phyloP scores from a whole-genome alignment of 1,140 invertebrate genomes.

The Nephotettix cincticeps region DNA sequence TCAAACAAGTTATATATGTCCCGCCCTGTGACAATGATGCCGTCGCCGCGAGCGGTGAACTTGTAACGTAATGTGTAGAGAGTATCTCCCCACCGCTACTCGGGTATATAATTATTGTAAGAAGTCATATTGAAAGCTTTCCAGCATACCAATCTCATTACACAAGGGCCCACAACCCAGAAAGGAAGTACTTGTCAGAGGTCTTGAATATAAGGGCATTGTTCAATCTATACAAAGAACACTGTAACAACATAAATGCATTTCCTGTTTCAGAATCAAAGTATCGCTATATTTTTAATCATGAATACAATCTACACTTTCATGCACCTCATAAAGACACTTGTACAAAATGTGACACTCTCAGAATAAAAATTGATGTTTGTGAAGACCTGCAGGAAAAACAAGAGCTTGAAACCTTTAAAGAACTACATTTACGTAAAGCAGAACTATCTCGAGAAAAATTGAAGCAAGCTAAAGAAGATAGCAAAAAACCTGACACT shows the following conservation, averaged over 20 bases:
- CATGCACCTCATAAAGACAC: constrained; percentile 46
- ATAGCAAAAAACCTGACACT: not conserved
- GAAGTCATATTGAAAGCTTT: constrained; percentile 29
- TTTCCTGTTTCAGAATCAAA: constrained; percentile 49
- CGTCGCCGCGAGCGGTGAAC: no score
- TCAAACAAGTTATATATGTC: no score
- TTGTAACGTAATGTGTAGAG: no score
- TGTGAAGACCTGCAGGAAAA: constrained; percentile 22
- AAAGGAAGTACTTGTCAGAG: constrained; percentile 49
- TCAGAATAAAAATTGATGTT: constrained; percentile 26
- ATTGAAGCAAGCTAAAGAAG: constrained; percentile 1
- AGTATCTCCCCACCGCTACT: no score
- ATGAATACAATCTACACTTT: constrained; percentile 53
- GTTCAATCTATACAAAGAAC: constrained; percentile 48
- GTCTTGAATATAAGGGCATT: constrained; percentile 51
- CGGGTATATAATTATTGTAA: no score
- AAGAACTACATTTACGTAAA: constrained; percentile 34
- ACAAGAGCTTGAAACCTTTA: constrained; percentile 26
- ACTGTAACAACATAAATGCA: constrained; percentile 46
- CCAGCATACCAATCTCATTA: constrained; percentile 32
- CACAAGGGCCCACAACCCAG: constrained; percentile 48
- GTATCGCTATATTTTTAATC: constrained; percentile 52
- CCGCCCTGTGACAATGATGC: no score
- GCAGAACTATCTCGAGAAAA: constrained; percentile 23
- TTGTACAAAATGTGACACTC: constrained; percentile 36